Evolutionary conservation across 2,797 vertebrate genomes (phyloP), one percentile per base, ranked within the genome.

Genomic region (Gallinago nigripennis): DNA sequence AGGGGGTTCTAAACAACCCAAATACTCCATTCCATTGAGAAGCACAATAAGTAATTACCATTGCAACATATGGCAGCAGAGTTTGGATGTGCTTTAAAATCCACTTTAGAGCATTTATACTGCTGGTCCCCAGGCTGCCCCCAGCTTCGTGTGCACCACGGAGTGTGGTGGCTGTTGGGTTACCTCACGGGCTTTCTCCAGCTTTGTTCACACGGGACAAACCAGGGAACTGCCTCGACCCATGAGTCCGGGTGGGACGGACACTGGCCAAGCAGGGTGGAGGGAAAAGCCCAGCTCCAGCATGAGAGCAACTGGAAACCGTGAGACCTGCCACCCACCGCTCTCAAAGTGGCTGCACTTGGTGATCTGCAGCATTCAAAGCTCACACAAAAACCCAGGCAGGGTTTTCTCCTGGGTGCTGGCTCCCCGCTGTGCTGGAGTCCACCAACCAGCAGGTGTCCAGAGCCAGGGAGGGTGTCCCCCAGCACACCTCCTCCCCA

Each of bases 181-280:
- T 83, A 58, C 80, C 31, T 57, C 61, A 56, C 0, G 9, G 37
- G 18, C 39, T 76, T 16, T 5, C 39, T 78, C 39, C 2, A 3
- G 68, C 27, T 66, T 35, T 33, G 9, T 45, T 70, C 45, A 60
- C 4, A 4, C 7, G 27, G 45, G 33, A 79, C 3, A 12, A 82
- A 57, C 9, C 48, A 65, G 25, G 30, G 20, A 5, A 28, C 1
- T 3, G 43, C 56, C 35, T 37, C 1, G 3, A 43, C 7, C 2
- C 0, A 18, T 0, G 1, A 65, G 41, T 27, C 61, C 41, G 11
- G 14, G 37, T 28, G 53, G 33, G 75, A 79, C 0, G 1, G 53
- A 20, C 30, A 41, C 5, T 13, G 50, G 28, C 45, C 30, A 64
- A 31, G 45, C 8, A 43, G n/a, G 41, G 25, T 8, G 31, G 28